phyloP scores from a whole-genome alignment of 2,113 vertebrate genomes.

The Erythrocebus patas region DNA sequence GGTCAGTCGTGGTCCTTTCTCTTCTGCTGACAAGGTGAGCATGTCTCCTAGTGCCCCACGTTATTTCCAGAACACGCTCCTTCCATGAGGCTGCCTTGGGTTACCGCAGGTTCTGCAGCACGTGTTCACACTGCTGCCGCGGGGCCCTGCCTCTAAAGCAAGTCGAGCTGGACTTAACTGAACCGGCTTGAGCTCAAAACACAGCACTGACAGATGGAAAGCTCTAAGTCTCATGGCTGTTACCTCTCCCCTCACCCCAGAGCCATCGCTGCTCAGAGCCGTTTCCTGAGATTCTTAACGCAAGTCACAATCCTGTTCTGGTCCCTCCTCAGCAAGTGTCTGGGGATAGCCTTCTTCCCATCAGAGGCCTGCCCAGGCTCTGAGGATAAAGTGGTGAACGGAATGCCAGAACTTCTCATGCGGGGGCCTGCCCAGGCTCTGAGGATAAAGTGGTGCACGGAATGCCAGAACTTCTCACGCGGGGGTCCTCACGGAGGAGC shows the following conservation, averaged over 20 bases:
- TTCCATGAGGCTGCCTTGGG: not conserved
- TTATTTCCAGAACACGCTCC: not conserved
- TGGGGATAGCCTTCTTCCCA: not conserved
- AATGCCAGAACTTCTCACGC: not conserved
- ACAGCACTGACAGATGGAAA: not conserved
- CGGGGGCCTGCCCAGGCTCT: not conserved
- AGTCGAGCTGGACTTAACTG: not conserved
- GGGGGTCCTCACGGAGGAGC: not conserved
- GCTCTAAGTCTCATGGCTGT: not conserved
- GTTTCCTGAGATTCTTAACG: not conserved
- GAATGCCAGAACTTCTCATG: not conserved
- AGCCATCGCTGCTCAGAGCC: not conserved
- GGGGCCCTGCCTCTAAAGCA: not conserved
- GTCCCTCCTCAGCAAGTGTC: not conserved
- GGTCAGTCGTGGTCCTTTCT: not conserved
- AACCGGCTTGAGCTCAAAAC: not conserved
- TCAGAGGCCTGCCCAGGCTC: not conserved
- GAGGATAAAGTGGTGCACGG: not conserved
- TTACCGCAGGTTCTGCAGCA: not conserved
- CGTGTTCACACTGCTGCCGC: not conserved
- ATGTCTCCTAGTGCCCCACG: not conserved
- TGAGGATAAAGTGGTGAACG: not conserved
- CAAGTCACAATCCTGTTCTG: not conserved
- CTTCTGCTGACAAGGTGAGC: not conserved
- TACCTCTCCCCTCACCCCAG: not conserved